A percentile compares a stretch with the other conserved stretches of the same genome.
These are phyloP conservation scores for Cheilosia variabilis DNA, from an alignment of 2,888 invertebrate species.

Conservation along the genomic window DNA sequence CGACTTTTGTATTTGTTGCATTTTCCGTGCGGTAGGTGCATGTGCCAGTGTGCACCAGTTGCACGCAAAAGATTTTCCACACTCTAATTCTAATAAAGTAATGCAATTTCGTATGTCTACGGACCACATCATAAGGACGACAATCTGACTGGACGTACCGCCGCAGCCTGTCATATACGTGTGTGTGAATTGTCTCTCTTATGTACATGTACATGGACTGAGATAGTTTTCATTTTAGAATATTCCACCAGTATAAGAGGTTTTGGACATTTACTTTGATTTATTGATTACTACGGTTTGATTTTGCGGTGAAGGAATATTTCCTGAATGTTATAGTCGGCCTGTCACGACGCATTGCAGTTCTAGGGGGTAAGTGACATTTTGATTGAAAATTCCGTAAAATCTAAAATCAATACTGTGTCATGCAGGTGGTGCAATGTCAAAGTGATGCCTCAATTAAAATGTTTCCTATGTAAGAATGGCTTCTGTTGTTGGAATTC, in stretches of 20 bases:
- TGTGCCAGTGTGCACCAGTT: not conserved
- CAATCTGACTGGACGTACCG: constrained; percentile 22
- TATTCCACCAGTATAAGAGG: constrained; percentile 32
- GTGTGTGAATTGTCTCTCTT: constrained; percentile 2
- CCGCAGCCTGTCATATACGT: not conserved
- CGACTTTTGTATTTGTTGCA: constrained; percentile 14
- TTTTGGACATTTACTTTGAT: constrained; percentile 52
- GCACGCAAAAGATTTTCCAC: constrained; percentile 17
- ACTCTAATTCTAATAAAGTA: constrained; percentile 11
- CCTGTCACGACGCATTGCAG: constrained; percentile 39
- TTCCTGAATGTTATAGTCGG: constrained; percentile 3
- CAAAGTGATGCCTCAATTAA: not conserved
- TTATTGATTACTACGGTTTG: constrained; percentile 44
- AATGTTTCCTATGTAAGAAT: not conserved
- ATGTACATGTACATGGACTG: not conserved
- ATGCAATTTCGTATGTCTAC: constrained; percentile 27
- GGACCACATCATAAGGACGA: constrained; percentile 27
- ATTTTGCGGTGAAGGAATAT: constrained; percentile 23
- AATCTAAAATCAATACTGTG: constrained; percentile 16
- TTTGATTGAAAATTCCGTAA: constrained; percentile 28
- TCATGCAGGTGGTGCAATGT: not conserved
- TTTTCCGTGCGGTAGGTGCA: not conserved
- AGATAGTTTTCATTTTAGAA: constrained; percentile 28
- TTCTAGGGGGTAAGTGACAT: constrained; percentile 15
- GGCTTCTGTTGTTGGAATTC: too few relatives aligned